Evolutionary conservation across 2,888 invertebrate species (phyloP), one percentile per base, ranked within the genome.

Genomic region (Shargacucullia verbasci): DNA sequence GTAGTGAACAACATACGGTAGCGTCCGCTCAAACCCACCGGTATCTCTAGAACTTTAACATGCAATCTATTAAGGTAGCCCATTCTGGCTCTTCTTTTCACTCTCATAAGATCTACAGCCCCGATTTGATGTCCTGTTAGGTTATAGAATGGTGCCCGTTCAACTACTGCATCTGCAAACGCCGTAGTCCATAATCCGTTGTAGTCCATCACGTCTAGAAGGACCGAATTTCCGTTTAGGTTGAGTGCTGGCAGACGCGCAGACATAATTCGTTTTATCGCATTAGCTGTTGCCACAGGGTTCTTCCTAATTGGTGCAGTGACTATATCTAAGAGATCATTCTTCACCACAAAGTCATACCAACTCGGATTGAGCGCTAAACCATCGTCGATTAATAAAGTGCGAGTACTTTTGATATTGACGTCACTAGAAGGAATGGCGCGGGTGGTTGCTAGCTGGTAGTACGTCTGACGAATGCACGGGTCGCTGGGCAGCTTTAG

Each of bases 131-230:
- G 13, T 5, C 79, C 79, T 0, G 20, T 5, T 2, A 40, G 20
- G 25, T 73, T 63, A 13, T 69, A 75, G 20, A 81, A 81, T 0
- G 81, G 72, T 14, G 68, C 65, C 5, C 46, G 47, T 14, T 71
- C 61, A 5, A 75, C 46, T 0, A 41, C 35, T 3, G 72, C 69
- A 14, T 76, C 68, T 10, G 61, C 25, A 34, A 76, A 81, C 0
- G 74, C 73, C 10, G 71, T 66, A 0, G 65, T 70, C 79, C 80
- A 80, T 6, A 72, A 34, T 0, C 68, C 74, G 38, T 67, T 62
- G 27, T 55, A 74, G 33, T 78, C 74, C 34, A 81, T 38, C 1
- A 73, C 62, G 45, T 80, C 76, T 10, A 78, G 12, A 10, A 81
- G 37, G 0, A 79, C 52, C 0, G 81, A 81, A 35, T 81, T 79